Base-by-base conservation (phyloP, 2,113 vertebrate species). In the Strigops habroptila region DNA sequence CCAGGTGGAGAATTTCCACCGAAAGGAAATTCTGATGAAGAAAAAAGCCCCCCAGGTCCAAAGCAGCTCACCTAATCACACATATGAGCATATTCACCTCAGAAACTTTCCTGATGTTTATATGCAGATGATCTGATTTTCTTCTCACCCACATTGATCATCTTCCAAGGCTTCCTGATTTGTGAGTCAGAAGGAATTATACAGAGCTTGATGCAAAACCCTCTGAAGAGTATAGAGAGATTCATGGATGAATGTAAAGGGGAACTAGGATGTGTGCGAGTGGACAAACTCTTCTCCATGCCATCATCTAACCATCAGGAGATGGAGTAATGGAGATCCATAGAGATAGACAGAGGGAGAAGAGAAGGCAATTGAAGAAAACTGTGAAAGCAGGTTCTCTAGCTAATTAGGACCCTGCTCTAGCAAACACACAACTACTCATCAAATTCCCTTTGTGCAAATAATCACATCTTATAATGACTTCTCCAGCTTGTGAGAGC, bases 1-100 rank as follows among this genome's bases (percentile, higher is more conserved):
- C 91, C 90, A 74, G 85, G 75, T 18, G 39, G 80, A 93, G 80
- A 78, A 41, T 78, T 90, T 60, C 88, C 82, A 93, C 39, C 35
- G 0, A 17, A 55, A 71, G 27, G 43, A 74, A 82, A 53, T 74
- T 86, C 39, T 69, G 55, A 44, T 17, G 85, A 80, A 86, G 49
- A 30, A 49, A 21, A 70, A 82, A 49, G 8, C 12, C 12, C 12
- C 3, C 35, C 33, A 65, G 9, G 7, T 37, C 73, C 30, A 9
- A 35, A 70, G 18, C 33, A 83, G 23, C 52, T 90, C 88, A 44
- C 48, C 51, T 78, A 70, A 59, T 2, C 31, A 15, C 62, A 19
- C 31, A 5, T 30, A 9, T 1, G 14, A 83, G 39, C 59, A 1
- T 17, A 39, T 43, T 81, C 43, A 65, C 28, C 78, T 69, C 15